These are phyloP conservation scores for Lamellibrachia satsuma DNA, from an alignment of 2,888 invertebrate genomes.

Conservation along the genomic window DNA sequence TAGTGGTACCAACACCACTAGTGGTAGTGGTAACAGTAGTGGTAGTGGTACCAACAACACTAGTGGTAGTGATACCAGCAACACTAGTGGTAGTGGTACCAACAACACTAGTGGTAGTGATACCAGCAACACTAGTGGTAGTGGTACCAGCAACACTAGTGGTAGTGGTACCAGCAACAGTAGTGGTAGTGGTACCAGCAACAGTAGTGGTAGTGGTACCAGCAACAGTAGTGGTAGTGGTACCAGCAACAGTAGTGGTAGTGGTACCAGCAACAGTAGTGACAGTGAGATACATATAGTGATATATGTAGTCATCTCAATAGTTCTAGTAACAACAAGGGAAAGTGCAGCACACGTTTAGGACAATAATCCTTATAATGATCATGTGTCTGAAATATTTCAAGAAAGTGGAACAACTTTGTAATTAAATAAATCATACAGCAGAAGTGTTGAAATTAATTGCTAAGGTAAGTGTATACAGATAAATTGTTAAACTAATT, in stretches of 20 bases:
- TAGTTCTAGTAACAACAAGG: not conserved
- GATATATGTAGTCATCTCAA: not conserved
- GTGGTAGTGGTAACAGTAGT: too few relatives aligned
- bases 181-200: too few relatives aligned
- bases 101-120: not conserved
- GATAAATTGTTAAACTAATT: not conserved
- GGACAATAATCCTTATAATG: not conserved
- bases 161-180: too few relatives aligned
- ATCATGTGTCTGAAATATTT: too few relatives aligned
- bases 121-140: too few relatives aligned
- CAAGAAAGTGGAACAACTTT: not conserved
- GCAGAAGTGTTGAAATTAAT: not conserved
- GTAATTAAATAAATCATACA: not conserved
- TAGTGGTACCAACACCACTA: not conserved
- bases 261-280: not conserved
- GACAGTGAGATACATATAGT: not conserved
- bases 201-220: too few relatives aligned
- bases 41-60: too few relatives aligned
- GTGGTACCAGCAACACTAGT: too few relatives aligned
- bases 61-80: too few relatives aligned
- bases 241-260: too few relatives aligned
- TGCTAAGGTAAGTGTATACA: not conserved
- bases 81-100: too few relatives aligned
- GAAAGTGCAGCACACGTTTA: not conserved
- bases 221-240: too few relatives aligned